Conservation (phyloP, 2,888 invertebrate species). For the Fragum whitleyi region DNA sequence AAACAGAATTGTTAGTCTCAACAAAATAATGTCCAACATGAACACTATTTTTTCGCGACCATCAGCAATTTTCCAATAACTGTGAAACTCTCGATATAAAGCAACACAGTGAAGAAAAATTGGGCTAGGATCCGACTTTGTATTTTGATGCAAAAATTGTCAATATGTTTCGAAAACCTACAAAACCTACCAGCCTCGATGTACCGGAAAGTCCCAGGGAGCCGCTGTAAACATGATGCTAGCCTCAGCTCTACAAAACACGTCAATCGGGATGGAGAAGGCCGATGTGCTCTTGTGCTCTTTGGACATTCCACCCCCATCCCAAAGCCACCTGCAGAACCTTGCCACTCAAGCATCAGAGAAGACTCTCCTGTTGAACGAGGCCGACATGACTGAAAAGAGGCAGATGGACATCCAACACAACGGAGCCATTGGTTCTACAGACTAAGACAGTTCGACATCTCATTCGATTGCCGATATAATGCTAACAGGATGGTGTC, state of each 20-base stretch:
- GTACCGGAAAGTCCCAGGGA: neutral
- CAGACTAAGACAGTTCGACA: neutral
- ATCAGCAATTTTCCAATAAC: neutral
- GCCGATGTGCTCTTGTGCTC: neutral
- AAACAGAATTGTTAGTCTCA: no score
- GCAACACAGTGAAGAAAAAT: no score
- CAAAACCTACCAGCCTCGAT: neutral
- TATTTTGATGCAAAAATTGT: neutral
- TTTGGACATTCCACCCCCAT: no score
- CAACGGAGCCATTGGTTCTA: neutral
- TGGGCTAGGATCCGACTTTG: no score
- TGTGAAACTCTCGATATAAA: neutral
- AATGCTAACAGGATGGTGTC: no score
- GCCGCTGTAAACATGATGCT: neutral
- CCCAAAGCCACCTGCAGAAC: neutral
- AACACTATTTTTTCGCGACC: neutral
- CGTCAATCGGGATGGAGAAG: neutral
- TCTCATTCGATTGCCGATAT: neutral
- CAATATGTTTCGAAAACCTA: neutral
- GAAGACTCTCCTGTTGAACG: no score
- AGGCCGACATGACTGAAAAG: no score
- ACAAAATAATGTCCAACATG: neutral
- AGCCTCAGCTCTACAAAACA: no score
- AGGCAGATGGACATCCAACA: neutral
- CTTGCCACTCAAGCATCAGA: neutral